phyloP scores from a whole-genome alignment of 2,888 invertebrate genomes.

The Thysanoteuthis rhombus region DNA sequence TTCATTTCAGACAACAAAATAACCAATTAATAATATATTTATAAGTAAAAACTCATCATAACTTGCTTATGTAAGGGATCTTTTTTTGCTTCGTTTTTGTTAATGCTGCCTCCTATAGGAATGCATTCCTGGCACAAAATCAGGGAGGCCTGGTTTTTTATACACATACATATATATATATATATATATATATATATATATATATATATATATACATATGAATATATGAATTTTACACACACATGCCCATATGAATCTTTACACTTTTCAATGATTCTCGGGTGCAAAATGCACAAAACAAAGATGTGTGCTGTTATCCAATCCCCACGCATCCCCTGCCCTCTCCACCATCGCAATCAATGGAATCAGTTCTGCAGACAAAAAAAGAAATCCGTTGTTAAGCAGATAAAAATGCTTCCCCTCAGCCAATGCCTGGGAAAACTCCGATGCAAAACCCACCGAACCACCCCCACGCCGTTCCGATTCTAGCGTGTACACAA shows the following conservation, averaged over 20 bases:
- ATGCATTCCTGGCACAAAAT: too few relatives aligned
- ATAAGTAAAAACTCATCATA: too few relatives aligned
- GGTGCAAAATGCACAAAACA: background rate
- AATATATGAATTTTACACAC: background rate
- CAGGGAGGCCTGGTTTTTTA: too few relatives aligned
- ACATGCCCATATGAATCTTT: background rate
- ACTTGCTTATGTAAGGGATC: too few relatives aligned
- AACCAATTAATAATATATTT: too few relatives aligned
- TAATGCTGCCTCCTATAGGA: too few relatives aligned
- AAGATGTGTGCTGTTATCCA: background rate
- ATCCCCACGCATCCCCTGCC: background rate
- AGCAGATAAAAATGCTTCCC: background rate
- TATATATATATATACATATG: background rate
- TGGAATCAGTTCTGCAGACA: background rate
- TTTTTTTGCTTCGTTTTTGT: too few relatives aligned
- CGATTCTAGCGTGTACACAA: background rate
- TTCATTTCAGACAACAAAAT: too few relatives aligned
- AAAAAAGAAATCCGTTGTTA: background rate
- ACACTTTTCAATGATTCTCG: background rate
- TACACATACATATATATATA: too few relatives aligned
- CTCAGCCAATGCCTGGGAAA: background rate
- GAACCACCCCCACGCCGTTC: too few relatives aligned
- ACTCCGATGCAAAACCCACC: too few relatives aligned
- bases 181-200: background rate
- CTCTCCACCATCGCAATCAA: background rate